Percentiles rank a stretch among this genome's conserved stretches.
These are phyloP conservation scores for Nothocercus julius DNA, from an alignment of 2,113 vertebrate species.

Conservation along the genomic window DNA sequence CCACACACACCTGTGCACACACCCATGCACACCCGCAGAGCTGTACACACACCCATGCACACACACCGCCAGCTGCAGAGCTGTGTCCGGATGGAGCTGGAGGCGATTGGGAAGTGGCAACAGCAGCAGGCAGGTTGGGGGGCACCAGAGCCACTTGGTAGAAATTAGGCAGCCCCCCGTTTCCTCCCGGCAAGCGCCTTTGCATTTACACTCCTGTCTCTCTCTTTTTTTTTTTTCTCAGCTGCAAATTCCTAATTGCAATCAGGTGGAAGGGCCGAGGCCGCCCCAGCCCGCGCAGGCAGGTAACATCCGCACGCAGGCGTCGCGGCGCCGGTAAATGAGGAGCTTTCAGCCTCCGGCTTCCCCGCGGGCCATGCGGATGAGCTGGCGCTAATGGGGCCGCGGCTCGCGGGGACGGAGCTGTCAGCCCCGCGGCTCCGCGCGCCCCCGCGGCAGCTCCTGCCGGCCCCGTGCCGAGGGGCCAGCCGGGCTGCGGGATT, in stretches of 20 bases:
- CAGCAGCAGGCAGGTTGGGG: rapidly evolving
- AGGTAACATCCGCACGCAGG: not conserved
- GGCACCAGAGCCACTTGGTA: not conserved
- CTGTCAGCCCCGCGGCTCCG: no score
- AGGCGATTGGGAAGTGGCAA: not conserved
- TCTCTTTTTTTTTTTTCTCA: not conserved
- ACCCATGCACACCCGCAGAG: not conserved
- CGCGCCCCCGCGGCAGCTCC: no score
- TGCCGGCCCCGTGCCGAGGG: no score
- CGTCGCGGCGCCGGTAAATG: slow-evolving; percentile 9
- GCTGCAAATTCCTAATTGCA: not conserved
- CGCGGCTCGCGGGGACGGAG: no score
- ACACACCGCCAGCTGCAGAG: no score
- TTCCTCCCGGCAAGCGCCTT: no score
- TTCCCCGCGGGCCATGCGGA: slow-evolving; percentile 65
- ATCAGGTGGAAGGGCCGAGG: not conserved
- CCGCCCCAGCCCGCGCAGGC: not conserved
- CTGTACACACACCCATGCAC: rapidly evolving
- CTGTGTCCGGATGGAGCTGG: not conserved
- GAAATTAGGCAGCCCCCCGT: not conserved
- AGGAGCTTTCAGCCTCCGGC: slow-evolving; percentile 70
- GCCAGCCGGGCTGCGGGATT: no score
- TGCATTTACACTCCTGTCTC: not conserved
- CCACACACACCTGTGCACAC: no score
- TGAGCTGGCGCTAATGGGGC: slow-evolving; percentile 55